Conservation (phyloP, 2,113 vertebrate species). For the Phaetusa simplex region DNA sequence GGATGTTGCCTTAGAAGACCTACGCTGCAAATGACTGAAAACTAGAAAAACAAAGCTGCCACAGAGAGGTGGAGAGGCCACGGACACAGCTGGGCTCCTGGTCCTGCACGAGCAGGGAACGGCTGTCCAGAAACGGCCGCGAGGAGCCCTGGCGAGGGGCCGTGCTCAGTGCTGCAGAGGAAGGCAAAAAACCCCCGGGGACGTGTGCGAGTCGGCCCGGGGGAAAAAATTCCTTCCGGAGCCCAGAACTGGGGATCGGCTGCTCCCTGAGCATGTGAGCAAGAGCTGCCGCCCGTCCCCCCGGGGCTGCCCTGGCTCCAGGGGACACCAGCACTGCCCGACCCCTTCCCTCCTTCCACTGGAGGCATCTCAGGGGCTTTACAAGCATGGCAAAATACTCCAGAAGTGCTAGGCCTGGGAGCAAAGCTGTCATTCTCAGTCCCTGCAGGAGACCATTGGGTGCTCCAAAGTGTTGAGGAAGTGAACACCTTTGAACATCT, state of each 20-base stretch:
- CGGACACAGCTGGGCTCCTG: not conserved
- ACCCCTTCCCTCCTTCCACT: not conserved
- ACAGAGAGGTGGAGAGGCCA: not conserved
- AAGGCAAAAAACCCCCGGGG: rapidly evolving
- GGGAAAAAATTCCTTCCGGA: not conserved
- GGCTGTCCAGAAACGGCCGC: not conserved
- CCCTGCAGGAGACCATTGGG: not conserved
- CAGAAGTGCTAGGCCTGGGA: not conserved
- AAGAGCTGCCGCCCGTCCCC: rapidly evolving
- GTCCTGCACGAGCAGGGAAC: not conserved
- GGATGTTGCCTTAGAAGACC: not conserved
- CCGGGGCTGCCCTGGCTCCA: not conserved
- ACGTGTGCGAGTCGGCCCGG: rapidly evolving
- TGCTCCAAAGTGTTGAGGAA: not conserved
- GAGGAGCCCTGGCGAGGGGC: not conserved
- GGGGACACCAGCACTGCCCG: not conserved
- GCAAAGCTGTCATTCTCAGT: not conserved
- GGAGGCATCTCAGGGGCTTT: not conserved
- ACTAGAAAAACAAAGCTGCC: not conserved
- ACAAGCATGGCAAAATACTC: not conserved
- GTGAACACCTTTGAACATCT: not conserved
- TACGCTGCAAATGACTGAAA: not conserved
- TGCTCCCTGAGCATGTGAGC: not conserved
- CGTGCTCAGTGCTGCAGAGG: not conserved
- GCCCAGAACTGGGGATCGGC: not conserved